Evolutionary conservation across 2,113 vertebrate species (phyloP).

Genomic region (Madoqua kirkii): DNA sequence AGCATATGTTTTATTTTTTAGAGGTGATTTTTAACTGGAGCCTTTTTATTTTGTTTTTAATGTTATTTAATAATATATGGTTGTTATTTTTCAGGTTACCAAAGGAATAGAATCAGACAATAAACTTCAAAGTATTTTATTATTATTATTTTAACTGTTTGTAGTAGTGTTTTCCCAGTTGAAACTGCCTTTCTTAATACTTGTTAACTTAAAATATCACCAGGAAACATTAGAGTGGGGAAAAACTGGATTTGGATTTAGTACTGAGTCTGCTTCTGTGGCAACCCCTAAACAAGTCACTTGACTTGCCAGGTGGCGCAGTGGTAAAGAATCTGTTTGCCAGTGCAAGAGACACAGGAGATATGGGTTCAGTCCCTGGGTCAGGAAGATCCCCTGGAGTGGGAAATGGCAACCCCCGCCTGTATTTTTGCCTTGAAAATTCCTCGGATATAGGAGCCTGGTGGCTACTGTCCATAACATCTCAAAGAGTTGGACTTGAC

Average conservation of each 20-base stretch:
- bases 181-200: neutral
- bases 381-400: neutral
- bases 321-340: neutral
- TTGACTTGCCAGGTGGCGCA: neutral
- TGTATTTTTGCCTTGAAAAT: neutral
- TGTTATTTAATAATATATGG: neutral
- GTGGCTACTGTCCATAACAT: neutral
- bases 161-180: neutral
- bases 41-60: constrained; percentile 23
- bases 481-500: neutral
- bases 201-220: neutral
- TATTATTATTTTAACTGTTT: neutral
- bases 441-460: neutral
- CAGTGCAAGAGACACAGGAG: neutral
- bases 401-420: neutral
- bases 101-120: neutral
- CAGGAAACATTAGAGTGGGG: neutral
- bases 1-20: neutral
- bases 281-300: neutral
- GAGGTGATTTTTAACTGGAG: neutral
- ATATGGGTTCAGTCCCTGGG: neutral
- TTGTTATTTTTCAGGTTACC: constrained; percentile 39
- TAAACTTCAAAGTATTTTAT: neutral
- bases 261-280: neutral
- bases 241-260: neutral